Base-by-base conservation (phyloP, 2,113 vertebrate genomes). In the Girardinichthys multiradiatus region DNA sequence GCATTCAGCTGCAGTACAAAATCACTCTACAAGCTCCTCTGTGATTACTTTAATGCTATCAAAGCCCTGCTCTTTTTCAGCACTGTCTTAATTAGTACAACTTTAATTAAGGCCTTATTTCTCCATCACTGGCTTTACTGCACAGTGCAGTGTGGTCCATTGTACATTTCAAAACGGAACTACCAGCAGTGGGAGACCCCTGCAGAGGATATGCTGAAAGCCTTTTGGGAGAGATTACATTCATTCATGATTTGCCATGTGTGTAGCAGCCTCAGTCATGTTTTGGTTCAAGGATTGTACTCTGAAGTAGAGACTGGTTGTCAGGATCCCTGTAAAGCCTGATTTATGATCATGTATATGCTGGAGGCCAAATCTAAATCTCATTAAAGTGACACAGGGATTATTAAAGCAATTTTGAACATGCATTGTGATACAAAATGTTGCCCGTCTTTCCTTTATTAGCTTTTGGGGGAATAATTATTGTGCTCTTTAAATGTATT, bases 31-130 rank as follows among this genome's bases (percentile, higher is more conserved):
- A 73, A 71, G 86, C 87, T 81, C 82, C 62, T 62, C 74, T 86
- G 80, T 90, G 90, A 89, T 89, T 87, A 84, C 82, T 80, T 78
- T 77, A 85, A 85, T 70, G 72, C 83, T 86, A 83, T 89, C 86
- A 86, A 90, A 91, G 86, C 78, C 76, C 1, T 4, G 68, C 74
- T 83, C 82, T 70, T 87, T 88, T 78, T 80, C 72, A 86, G 79
- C 74, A 78, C 77, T 66, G 75, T 74, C 80, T 82, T 88, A 90
- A 90, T 93, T 86, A 89, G 84, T 82, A 81, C 78, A 79, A 87
- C 81, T 85, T 90, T 92, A 91, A 92, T 93, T 91, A 90, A 91
- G 78, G 29, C 59, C 80, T 64, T 79, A 87, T 82, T 90, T 60
- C 89, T 84, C 51, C 73, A 65, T 57, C 72, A 64, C 30, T 70